Evolutionary conservation across 2,797 vertebrate species (phyloP), one percentile per base, ranked within the genome.

Genomic region (Neopelma chrysocephalum): DNA sequence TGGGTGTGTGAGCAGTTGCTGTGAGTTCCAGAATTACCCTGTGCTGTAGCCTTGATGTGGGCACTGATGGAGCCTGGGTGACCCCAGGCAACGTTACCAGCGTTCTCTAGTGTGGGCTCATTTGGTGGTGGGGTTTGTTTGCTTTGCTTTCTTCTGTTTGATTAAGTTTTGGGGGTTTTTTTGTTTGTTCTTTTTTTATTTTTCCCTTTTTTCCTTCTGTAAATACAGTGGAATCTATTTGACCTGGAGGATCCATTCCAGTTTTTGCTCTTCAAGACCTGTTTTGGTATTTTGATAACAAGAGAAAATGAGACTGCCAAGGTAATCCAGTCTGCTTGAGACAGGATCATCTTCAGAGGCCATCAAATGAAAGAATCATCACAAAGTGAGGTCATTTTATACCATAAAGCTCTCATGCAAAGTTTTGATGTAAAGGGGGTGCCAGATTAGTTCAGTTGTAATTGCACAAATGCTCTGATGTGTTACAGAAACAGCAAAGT

Each of bases 131-230:
- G 3, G 15, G 43, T 73, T 53, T 27, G 27, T 11, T 68, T 65
- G 25, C 25, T 31, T 68, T 40, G 5, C 0, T 38, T 54, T 51
- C 38, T 60, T 66, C 57, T 57, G 26, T 17, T 58, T 58, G 25
- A 21, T 43, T 19, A 17, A 23, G 9, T 12, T 76, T 78, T 14
- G 4, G 10, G 15, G 0, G 0, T 4, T 58, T 15, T 47, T 58
- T 38, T 17, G 3, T 50, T 69, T 50, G 6, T 42, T 50, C 4
- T 25, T 60, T 61, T 43, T 77, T 73, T 18, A 4, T 8, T 45
- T 89, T 51, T 53, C 22, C 0, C 0, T 34, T 71, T 77, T 47
- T 51, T 18, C 16, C 6, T 76, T 80, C 43, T 68, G 8, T 66
- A 77, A 77, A 36, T n/a, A 19, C 6, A 60, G 40, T 43, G 40